Conservation (phyloP, 2,797 vertebrate species). For the Cyclopterus lumpus region DNA sequence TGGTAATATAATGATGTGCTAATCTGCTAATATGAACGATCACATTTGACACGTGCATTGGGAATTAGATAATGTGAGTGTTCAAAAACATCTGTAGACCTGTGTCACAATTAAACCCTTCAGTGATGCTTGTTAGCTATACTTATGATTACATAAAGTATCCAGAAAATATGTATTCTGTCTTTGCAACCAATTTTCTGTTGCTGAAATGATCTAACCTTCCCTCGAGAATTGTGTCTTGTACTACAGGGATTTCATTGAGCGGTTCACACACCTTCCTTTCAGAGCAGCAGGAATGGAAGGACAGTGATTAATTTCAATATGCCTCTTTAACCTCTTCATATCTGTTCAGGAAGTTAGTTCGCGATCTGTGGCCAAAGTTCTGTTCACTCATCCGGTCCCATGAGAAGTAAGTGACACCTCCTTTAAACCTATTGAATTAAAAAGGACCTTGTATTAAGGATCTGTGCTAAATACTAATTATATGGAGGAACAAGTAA, state of each 20-base stretch:
- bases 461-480: neutral
- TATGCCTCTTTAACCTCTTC: slow-evolving; percentile 9
- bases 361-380: slow-evolving; percentile 12
- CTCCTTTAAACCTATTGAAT: slow-evolving; percentile 8
- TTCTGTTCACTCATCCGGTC: slow-evolving; percentile 9
- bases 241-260: slow-evolving; percentile 4
- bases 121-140: neutral
- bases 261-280: neutral
- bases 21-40: slow-evolving; percentile 28
- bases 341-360: slow-evolving; percentile 25
- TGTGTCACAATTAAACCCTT: neutral
- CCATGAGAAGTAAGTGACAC: slow-evolving; percentile 1
- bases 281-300: slow-evolving; percentile 9
- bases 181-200: neutral
- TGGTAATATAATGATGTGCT: slow-evolving; percentile 18
- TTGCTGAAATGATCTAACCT: slow-evolving; percentile 3
- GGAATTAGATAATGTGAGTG: slow-evolving; percentile 15
- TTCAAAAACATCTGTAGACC: slow-evolving; percentile 17
- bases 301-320: slow-evolving; percentile 31
- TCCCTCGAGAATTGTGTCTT: neutral
- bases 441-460: neutral
- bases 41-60: slow-evolving; percentile 23
- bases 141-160: neutral
- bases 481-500: neutral
- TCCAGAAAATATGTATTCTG: neutral